Evolutionary conservation across 2,888 invertebrate genomes (phyloP).

Genomic region (Criorhina ranunculi): DNA sequence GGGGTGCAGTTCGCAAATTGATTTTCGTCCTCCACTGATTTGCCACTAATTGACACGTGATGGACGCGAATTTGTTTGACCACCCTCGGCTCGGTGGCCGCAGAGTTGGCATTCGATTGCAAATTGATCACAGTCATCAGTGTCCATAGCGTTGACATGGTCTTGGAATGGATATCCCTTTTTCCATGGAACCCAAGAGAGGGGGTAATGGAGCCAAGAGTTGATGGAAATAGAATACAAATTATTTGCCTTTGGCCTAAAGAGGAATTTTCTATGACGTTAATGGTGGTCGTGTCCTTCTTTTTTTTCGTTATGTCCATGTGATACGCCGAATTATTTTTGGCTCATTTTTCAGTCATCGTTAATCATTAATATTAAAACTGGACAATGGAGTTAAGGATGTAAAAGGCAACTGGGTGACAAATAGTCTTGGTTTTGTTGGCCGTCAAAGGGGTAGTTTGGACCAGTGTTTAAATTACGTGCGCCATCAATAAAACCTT

Average conservation of each 20-base stretch:
- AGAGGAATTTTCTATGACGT: slow-evolving; percentile 48
- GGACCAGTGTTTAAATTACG: too few relatives aligned
- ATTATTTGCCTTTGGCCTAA: slow-evolving; percentile 33
- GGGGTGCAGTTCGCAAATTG: slow-evolving; percentile 58
- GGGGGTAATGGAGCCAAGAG: neutral
- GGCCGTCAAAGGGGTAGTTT: too few relatives aligned
- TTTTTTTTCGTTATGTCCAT: slow-evolving; percentile 9
- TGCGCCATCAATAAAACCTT: too few relatives aligned
- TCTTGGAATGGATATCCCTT: slow-evolving; percentile 20
- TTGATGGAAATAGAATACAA: slow-evolving; percentile 31
- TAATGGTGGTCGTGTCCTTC: slow-evolving; percentile 33
- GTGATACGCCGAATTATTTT: slow-evolving; percentile 34
- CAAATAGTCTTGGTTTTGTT: neutral
- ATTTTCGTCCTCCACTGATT: slow-evolving; percentile 51
- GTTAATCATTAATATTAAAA: slow-evolving; percentile 43
- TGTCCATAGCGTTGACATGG: slow-evolving; percentile 28
- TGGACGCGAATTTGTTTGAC: slow-evolving; percentile 62
- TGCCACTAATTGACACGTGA: slow-evolving; percentile 64
- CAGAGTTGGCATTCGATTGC: slow-evolving; percentile 38
- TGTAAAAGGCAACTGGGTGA: neutral
- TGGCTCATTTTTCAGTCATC: slow-evolving; percentile 25
- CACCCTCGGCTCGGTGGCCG: slow-evolving; percentile 16
- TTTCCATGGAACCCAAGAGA: neutral
- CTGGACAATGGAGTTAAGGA: neutral
- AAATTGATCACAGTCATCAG: slow-evolving; percentile 52